Evolutionary conservation across 2,888 invertebrate genomes (phyloP).

Genomic region (Napeogenes inachia): DNA sequence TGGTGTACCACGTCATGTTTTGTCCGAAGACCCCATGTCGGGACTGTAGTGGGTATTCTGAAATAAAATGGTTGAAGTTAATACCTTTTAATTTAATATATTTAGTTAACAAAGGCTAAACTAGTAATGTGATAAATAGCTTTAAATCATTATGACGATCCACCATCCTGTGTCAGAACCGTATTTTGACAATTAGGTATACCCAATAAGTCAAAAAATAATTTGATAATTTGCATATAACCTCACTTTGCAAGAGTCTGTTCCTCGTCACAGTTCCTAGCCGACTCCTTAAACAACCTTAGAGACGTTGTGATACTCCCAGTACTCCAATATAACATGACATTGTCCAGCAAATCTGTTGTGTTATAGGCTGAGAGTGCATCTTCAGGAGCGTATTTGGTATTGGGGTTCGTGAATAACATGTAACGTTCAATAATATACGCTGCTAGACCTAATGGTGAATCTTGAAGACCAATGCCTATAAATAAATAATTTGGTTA

Average conservation of each 20-base stretch:
- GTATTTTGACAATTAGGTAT: background rate
- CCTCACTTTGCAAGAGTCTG: constrained; percentile 53
- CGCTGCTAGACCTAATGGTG: constrained; percentile 90
- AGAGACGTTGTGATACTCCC: constrained; percentile 67
- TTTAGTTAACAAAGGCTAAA: too few species aligned
- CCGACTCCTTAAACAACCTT: constrained; percentile 80
- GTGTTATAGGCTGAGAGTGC: constrained; percentile 70
- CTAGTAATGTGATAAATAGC: too few species aligned
- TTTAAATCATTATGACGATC: too few species aligned
- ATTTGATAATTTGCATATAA: too few species aligned
- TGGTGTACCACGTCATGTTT: constrained; percentile 81
- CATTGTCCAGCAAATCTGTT: constrained; percentile 68
- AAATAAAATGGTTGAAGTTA: constrained; percentile 31
- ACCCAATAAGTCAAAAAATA: background rate
- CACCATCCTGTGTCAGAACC: background rate
- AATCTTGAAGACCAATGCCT: constrained; percentile 85
- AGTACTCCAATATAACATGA: constrained; percentile 77
- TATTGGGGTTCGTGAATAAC: constrained; percentile 79
- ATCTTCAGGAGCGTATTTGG: constrained; percentile 76
- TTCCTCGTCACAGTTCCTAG: constrained; percentile 47
- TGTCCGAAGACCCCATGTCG: constrained; percentile 83
- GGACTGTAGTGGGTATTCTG: constrained; percentile 83
- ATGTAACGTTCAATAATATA: constrained; percentile 92
- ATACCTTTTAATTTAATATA: background rate
- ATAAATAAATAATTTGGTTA: constrained; percentile 30